Base-by-base conservation (phyloP, 2,888 invertebrate genomes). In the Nezara viridula region DNA sequence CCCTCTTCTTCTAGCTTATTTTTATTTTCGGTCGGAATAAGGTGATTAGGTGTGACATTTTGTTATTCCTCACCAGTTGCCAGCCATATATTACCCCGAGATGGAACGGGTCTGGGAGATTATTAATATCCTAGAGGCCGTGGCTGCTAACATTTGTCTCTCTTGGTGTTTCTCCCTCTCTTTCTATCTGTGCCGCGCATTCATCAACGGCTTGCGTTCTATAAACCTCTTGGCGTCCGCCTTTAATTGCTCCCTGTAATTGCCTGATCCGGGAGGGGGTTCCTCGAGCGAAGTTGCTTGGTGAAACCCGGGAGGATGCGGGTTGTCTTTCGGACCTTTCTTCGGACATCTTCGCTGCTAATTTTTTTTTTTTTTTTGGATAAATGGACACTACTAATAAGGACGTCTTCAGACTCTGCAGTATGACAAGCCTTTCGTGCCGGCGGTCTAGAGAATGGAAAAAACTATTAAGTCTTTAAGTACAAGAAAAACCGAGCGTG, bases 11-110 rank as follows among this genome's bases (percentile, higher is more conserved):
- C 60, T 60, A 73, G 66, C 32, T 73, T 73, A 73, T 73, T 73
- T 73, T 73, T 73, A 73, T 73, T 73, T 73, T 73, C 32, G 32
- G 66, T 73, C 81, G 44, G 81, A 81, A 81, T 81, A 81, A 81
- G 81, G 81, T 81, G 81, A 81, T 81, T 81, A 81, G 81, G 81
- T 81, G 81, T 81, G 81, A 81, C 81, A 81, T 81, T 81, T 81
- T 44, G 81, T 81, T 81, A 81, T 81, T 81, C 81, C 81, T 47
- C 44, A 81, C 40, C 81, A 44, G 44, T 47, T 47, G 81, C 44
- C 81, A 44, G 81, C 81, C 81, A 81, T 81, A 81, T 81, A 81
- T 81, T 81, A 81, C 81, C 40, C 44, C 81, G 81, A 81, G 81
- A 81, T 47, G 81, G 44, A 47, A 73, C 66, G 81, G n/a, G 44